Evolutionary conservation across 2,888 invertebrate species (phyloP).

Genomic region (Scaptomyza cyrtandrae): DNA sequence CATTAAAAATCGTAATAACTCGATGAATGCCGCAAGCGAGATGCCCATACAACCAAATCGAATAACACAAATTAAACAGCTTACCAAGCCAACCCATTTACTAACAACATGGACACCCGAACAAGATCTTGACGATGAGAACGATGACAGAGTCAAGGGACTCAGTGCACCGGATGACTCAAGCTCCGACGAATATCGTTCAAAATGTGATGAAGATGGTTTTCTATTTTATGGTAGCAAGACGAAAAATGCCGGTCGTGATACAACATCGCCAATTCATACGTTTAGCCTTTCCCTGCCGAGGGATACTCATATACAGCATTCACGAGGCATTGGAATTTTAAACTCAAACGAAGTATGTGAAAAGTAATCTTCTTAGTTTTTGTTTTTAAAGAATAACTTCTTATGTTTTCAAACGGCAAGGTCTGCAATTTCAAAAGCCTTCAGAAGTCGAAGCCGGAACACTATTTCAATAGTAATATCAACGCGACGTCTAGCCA

Average conservation of each 20-base stretch:
- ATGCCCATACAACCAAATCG: constrained; percentile 56
- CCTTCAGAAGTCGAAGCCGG: constrained; percentile 45
- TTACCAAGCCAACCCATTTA: constrained; percentile 13
- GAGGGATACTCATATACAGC: constrained; percentile 86
- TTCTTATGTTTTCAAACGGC: background rate
- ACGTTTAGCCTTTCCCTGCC: constrained; percentile 92
- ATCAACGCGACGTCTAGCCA: constrained; percentile 4
- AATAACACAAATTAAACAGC: constrained; percentile 28
- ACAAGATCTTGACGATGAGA: constrained; percentile 91
- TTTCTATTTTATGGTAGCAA: constrained; percentile 57
- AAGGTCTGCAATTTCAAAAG: constrained; percentile 54
- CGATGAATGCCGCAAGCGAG: constrained; percentile 16
- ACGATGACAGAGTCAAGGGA: constrained; percentile 54
- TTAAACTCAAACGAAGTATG: constrained; percentile 38
- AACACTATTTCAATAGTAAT: constrained; percentile 24
- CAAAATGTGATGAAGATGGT: constrained; percentile 52
- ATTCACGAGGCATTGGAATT: constrained; percentile 28
- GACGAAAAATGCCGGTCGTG: constrained; percentile 19
- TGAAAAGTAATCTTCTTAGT: background rate
- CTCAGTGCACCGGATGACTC: constrained; percentile 72
- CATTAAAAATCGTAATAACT: constrained; percentile 14
- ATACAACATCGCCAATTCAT: constrained; percentile 85
- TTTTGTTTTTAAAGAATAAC: background rate
- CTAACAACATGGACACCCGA: constrained; percentile 91
- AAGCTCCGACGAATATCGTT: constrained; percentile 72